Percentiles rank a stretch among this genome's conserved stretches.
Conservation (phyloP, 2,113 vertebrate genomes). For the Phalacrocorax aristotelis region DNA sequence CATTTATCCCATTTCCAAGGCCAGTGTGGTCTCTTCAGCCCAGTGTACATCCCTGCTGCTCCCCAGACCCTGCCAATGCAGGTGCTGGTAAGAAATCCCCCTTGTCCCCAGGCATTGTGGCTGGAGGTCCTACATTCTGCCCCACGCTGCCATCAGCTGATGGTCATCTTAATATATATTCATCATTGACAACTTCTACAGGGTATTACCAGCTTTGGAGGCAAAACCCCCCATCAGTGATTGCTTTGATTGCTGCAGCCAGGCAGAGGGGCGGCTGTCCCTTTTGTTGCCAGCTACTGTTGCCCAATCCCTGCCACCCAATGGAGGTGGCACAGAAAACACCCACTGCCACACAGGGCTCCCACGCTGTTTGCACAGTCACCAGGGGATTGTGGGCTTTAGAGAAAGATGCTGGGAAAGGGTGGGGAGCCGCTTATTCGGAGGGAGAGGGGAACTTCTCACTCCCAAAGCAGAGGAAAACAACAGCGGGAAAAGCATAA, state of each 20-base stretch:
- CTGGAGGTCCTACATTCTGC: neutral
- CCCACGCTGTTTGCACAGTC: neutral
- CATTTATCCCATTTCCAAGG: neutral
- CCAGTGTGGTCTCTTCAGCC: accelerated
- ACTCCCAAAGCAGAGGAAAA: neutral
- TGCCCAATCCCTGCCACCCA: neutral
- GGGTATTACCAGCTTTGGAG: neutral
- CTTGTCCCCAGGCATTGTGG: accelerated
- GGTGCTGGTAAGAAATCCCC: neutral
- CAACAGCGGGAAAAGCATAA: accelerated
- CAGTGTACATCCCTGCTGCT: accelerated
- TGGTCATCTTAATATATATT: neutral
- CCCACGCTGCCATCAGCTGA: neutral
- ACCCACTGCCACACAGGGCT: accelerated
- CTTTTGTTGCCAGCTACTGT: neutral
- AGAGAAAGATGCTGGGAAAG: neutral
- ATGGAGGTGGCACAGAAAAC: neutral
- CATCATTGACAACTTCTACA: neutral
- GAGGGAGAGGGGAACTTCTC: neutral
- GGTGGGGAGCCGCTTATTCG: neutral
- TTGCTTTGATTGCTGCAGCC: neutral
- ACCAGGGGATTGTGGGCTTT: accelerated
- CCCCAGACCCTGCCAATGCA: neutral
- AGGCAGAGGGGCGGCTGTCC: neutral
- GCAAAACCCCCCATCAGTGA: accelerated